Evolutionary conservation across 2,113 vertebrate species (phyloP).

Genomic region (Odontesthes bonariensis): DNA sequence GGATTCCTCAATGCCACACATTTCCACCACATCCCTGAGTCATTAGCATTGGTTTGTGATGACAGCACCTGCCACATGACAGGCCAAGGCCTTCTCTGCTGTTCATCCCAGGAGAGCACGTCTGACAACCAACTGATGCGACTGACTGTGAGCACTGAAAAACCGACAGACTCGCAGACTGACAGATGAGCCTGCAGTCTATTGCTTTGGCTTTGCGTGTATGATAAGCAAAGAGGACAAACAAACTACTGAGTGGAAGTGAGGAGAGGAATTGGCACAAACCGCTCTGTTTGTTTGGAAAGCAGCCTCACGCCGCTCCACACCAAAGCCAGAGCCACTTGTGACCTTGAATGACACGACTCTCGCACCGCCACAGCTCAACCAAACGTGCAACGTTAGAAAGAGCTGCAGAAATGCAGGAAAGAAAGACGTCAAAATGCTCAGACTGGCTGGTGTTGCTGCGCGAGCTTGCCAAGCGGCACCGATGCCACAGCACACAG

Average conservation of each 20-base stretch:
- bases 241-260: conserved; percentile 25
- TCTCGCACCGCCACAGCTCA: background rate
- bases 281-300: conserved; percentile 26
- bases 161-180: conserved; percentile 41
- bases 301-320: background rate
- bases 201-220: conserved; percentile 5
- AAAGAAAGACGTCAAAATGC: conserved; percentile 37
- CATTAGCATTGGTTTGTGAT: conserved; percentile 66
- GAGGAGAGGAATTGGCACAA: conserved; percentile 21
- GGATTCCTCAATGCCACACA: conserved; percentile 49
- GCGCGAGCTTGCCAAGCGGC: conserved; percentile 56
- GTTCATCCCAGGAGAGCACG: conserved; percentile 43
- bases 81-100: conserved; percentile 48
- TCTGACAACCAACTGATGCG: conserved; percentile 60
- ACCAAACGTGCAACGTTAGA: conserved; percentile 33
- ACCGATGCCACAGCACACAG: conserved; percentile 19
- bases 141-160: conserved; percentile 42
- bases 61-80: conserved; percentile 69
- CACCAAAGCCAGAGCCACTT: conserved; percentile 13
- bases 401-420: conserved; percentile 39
- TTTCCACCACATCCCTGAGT: conserved; percentile 32
- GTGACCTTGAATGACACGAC: conserved; percentile 6
- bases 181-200: conserved; percentile 33
- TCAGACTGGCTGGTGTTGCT: conserved; percentile 14
- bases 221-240: conserved; percentile 42